Percentiles rank a stretch among this genome's conserved stretches.
Evolutionary conservation across 2,888 invertebrate species (phyloP).

Genomic region (Drosophila prolongata): DNA sequence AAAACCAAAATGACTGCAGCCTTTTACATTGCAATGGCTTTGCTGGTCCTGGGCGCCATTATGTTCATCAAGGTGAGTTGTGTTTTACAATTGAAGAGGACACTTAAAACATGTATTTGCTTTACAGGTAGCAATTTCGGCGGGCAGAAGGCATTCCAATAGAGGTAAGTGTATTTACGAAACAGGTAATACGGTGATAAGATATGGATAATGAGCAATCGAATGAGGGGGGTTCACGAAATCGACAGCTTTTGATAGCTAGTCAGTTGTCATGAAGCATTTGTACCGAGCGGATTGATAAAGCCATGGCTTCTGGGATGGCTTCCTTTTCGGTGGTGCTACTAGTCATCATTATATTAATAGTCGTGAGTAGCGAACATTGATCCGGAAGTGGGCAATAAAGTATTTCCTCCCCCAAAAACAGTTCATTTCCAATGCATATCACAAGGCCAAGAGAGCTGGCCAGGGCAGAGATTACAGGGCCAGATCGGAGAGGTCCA

Average conservation of each 20-base stretch:
- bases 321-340: slow-evolving; percentile 13
- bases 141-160: neutral
- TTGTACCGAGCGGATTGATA: slow-evolving; percentile 16
- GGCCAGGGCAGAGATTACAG: neutral
- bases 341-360: slow-evolving; percentile 22
- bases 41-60: slow-evolving; percentile 34
- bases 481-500: neutral
- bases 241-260: slow-evolving; percentile 6
- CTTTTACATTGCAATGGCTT: slow-evolving; percentile 29
- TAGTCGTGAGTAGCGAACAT: slow-evolving; percentile 18
- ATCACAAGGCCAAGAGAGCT: slow-evolving; percentile 17
- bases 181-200: slow-evolving; percentile 24
- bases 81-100: no score
- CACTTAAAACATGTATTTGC: neutral
- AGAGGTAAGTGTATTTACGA: slow-evolving; percentile 29
- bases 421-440: slow-evolving; percentile 25
- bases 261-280: slow-evolving; percentile 25
- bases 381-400: neutral
- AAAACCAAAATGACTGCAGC: slow-evolving; percentile 29
- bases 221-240: slow-evolving; percentile 18
- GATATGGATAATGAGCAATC: slow-evolving; percentile 27
- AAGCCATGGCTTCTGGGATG: slow-evolving; percentile 15
- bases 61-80: slow-evolving; percentile 47
- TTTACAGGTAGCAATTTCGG: slow-evolving; percentile 38
- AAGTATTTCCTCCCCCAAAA: neutral